A percentile compares a stretch with the other conserved stretches of the same genome.
phyloP scores from a whole-genome alignment of 2,797 vertebrate species.

The Pristis pectinata region DNA sequence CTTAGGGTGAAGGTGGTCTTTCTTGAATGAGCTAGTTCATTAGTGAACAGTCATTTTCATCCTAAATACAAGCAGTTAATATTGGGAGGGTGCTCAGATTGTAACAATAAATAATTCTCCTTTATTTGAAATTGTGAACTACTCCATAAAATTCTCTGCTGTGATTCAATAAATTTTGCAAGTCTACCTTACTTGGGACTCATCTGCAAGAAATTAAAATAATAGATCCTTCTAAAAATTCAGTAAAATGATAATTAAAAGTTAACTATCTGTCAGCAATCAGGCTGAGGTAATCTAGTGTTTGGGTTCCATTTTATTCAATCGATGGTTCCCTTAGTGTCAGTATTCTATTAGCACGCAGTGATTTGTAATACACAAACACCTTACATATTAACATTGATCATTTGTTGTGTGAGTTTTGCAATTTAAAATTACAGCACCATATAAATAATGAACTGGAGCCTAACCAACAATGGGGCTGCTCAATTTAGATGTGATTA shows the following conservation, averaged over 20 bases:
- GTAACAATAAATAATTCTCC: background rate
- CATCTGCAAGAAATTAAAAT: background rate
- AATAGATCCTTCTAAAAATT: no score
- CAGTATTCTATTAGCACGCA: no score
- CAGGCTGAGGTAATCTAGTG: background rate
- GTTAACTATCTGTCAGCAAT: background rate
- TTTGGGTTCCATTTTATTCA: background rate
- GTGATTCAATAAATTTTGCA: background rate
- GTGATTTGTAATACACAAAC: background rate
- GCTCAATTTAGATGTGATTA: background rate
- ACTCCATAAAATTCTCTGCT: background rate
- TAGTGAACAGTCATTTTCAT: background rate
- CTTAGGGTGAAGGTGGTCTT: no score
- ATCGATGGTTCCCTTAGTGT: no score
- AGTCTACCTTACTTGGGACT: background rate
- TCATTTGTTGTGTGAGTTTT: background rate
- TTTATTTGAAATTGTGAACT: background rate
- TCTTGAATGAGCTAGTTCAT: background rate
- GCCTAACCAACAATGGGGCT: background rate
- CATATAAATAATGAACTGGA: background rate
- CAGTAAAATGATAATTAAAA: background rate
- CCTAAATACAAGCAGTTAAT: background rate
- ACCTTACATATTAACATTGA: background rate
- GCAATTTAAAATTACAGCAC: background rate
- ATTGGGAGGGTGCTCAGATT: background rate